Evolutionary conservation across 2,113 vertebrate genomes (phyloP), one percentile per base, ranked within the genome.

Genomic region (Crotophaga sulcirostris): DNA sequence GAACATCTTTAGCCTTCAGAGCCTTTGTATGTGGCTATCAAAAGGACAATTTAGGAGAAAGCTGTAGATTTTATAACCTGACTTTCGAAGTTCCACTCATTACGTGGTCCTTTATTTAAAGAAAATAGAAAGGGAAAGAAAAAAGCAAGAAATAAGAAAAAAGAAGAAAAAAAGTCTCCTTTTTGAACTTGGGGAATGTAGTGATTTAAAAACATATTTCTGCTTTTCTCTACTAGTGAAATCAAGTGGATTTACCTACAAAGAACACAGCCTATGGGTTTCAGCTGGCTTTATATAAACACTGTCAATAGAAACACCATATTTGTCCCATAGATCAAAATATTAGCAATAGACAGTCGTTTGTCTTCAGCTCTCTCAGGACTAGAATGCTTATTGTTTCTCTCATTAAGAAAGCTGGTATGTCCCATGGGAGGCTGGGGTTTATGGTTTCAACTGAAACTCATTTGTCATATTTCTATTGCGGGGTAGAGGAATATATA

Each of bases 311-410:
- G 67, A 91, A 81, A 76, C 31, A 88, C 34, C 42, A 3, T 76
- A 88, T 94, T 96, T 93, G 72, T 70, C 60, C 95, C 84, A 92
- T 90, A 95, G 75, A 93, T 95, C 95, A 96, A 94, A 96, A 90
- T 92, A 92, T 66, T 83, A 90, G 67, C 85, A 51, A 33, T 42
- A 89, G 92, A 69, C 33, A 92, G 64, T 89, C 76, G 89, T 97
- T 94, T 94, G 63, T 96, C 90, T 93, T 86, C 76, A 78, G 1
- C 24, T 13, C 88, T 95, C 94, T 56, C 56, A 31, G 76, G 88
- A 93, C 33, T 33, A 8, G 55, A 74, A 74, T 78, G 64, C 73
- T 92, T 94, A 95, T 93, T 96, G 76, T 88, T 96, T 92, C 87
- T 88, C 83, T 94, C 95, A 93, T 97, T 94, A 93, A 86, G 76